Conservation (phyloP, 1,140 invertebrate genomes). For the Eurosta solidaginis region DNA sequence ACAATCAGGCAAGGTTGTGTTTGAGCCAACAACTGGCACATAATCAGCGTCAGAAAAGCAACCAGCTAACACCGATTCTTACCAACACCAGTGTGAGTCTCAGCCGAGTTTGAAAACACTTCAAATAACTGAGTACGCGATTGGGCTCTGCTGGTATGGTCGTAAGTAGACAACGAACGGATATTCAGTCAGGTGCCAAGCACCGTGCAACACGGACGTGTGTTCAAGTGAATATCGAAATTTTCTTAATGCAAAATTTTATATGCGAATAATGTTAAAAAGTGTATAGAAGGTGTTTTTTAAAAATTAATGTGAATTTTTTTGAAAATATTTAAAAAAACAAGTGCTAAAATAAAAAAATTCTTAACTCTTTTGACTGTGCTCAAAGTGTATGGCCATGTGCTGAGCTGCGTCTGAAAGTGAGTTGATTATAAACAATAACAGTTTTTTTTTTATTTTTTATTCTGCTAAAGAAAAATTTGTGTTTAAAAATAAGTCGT, state of each 20-base stretch:
- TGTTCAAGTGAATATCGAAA: slow-evolving; percentile 33
- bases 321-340: background rate
- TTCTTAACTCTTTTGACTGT: too few species aligned
- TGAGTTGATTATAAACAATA: background rate
- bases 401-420: too few species aligned
- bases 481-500: background rate
- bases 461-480: background rate
- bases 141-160: slow-evolving; percentile 23
- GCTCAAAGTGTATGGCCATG: too few species aligned
- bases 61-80: background rate
- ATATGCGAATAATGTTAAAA: background rate
- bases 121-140: background rate
- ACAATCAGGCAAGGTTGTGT: too few species aligned
- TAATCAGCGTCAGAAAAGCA: background rate
- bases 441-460: background rate
- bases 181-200: slow-evolving; percentile 61
- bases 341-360: background rate
- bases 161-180: slow-evolving; percentile 50
- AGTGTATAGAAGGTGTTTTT: background rate
- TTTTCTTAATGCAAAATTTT: background rate
- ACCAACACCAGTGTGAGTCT: background rate
- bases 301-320: background rate
- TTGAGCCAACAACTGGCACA: slow-evolving; percentile 15
- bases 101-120: slow-evolving; percentile 1
- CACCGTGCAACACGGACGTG: slow-evolving; percentile 59